phyloP scores from a whole-genome alignment of 2,797 vertebrate species.

The Orestias chungarensis region DNA sequence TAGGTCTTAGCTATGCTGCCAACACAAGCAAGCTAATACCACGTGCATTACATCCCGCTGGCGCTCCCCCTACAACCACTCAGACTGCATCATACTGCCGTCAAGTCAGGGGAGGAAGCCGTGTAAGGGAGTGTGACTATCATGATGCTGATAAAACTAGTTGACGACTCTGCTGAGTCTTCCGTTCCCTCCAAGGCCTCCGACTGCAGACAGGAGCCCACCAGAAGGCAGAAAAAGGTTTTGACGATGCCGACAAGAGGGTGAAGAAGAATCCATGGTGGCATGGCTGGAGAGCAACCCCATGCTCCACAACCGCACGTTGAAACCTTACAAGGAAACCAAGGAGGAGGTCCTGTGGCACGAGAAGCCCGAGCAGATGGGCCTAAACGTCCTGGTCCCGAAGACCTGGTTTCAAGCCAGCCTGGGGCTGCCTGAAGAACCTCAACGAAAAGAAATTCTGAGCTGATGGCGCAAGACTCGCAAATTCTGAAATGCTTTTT shows the following conservation, averaged over 20 bases:
- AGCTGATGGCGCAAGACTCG: neutral
- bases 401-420: conserved; percentile 11
- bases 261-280: conserved; percentile 1
- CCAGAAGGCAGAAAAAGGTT: neutral
- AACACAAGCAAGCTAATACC: too few species aligned
- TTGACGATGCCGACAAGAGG: conserved; percentile 4
- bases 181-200: neutral
- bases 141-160: neutral
- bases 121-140: too few species aligned
- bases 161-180: neutral
- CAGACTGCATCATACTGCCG: too few species aligned
- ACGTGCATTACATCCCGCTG: too few species aligned
- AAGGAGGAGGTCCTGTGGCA: conserved; percentile 1
- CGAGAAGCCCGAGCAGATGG: neutral
- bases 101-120: too few species aligned
- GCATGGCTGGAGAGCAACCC: conserved; percentile 1
- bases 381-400: neutral
- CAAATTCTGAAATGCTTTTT: neutral
- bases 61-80: too few species aligned
- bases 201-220: neutral
- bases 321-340: neutral
- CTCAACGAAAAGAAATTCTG: neutral
- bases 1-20: too few species aligned
- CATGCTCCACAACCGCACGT: conserved; percentile 4
- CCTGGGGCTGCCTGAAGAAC: conserved; percentile 7